phyloP scores from a whole-genome alignment of 2,797 vertebrate species.

The Caiman crocodilus region DNA sequence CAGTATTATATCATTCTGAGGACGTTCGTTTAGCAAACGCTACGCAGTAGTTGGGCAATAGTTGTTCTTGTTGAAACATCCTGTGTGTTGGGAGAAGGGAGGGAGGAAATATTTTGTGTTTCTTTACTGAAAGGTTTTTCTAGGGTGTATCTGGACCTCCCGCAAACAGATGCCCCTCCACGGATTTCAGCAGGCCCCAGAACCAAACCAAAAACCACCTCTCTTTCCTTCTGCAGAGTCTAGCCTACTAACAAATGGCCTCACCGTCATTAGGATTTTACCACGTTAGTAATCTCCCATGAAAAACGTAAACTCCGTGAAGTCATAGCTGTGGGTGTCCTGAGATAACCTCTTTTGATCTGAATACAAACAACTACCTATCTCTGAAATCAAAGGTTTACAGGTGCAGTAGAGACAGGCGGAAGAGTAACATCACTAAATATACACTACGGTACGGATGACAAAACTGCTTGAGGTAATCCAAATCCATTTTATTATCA shows the following conservation, averaged over 20 bases:
- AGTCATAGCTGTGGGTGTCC: background rate
- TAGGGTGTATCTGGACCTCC: background rate
- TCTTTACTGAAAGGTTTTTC: background rate
- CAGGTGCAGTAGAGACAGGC: slow-evolving; percentile 13
- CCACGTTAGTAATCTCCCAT: background rate
- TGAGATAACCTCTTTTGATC: background rate
- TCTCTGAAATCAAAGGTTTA: slow-evolving; percentile 38
- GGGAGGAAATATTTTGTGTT: background rate
- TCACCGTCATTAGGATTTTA: background rate
- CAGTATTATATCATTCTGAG: background rate
- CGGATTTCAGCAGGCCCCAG: background rate
- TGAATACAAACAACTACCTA: slow-evolving; percentile 17
- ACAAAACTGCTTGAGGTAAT: slow-evolving; percentile 61
- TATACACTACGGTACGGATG: slow-evolving; percentile 19
- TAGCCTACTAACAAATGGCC: background rate
- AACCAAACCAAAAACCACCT: background rate
- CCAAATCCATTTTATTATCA: slow-evolving; percentile 33
- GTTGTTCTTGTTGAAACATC: background rate
- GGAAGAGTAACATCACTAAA: background rate
- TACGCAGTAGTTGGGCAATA: background rate
- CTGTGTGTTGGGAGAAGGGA: background rate
- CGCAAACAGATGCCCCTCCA: background rate
- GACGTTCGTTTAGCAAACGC: background rate
- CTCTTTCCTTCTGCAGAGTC: background rate
- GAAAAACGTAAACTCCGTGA: background rate